phyloP scores from a whole-genome alignment of 1,140 invertebrate genomes.

The Lucilia sericata region DNA sequence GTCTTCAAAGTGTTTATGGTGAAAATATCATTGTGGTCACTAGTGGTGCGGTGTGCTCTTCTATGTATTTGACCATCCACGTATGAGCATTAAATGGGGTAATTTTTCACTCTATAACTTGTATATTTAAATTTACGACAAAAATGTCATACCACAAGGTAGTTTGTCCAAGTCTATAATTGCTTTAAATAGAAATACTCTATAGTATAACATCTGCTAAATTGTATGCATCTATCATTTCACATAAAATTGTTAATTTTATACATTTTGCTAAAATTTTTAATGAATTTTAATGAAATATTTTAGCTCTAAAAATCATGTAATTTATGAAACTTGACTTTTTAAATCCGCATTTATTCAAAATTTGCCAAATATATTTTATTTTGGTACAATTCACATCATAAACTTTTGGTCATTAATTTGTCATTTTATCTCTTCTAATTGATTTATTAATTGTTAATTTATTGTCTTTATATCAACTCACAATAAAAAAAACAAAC shows the following conservation, averaged over 20 bases:
- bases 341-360: too few relatives aligned
- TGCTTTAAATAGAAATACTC: neutral
- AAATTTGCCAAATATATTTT: neutral
- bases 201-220: neutral
- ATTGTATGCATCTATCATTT: neutral
- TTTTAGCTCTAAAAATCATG: too few relatives aligned
- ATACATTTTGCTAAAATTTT: too few relatives aligned
- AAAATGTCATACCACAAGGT: neutral
- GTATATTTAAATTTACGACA: constrained; percentile 4
- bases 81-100: neutral
- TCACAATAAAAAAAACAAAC: constrained; percentile 12
- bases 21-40: constrained; percentile 22
- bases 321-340: too few relatives aligned
- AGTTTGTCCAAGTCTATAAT: neutral
- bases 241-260: too few relatives aligned
- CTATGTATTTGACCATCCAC: neutral
- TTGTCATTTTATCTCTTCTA: constrained; percentile 40
- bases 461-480: constrained; percentile 13
- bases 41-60: neutral
- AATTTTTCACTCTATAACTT: constrained; percentile 31
- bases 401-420: constrained; percentile 18
- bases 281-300: too few relatives aligned
- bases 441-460: constrained; percentile 42
- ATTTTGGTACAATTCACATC: neutral
- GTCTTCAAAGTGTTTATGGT: constrained; percentile 27